Evolutionary conservation across 1,140 invertebrate genomes (phyloP), one percentile per base, ranked within the genome.

Genomic region (Conus ventricosus): DNA sequence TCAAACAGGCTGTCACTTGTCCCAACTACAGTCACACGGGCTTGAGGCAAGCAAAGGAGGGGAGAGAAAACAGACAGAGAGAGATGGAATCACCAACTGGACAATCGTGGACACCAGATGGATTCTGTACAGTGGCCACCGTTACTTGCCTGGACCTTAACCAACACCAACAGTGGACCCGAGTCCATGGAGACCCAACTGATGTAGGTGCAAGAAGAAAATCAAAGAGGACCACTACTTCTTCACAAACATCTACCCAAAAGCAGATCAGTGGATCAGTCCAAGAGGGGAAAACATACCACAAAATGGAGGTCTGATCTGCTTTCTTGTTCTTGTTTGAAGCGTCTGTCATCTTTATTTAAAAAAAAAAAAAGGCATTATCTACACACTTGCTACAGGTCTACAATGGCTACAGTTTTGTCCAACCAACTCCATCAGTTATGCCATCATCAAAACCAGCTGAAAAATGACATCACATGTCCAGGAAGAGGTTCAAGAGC

Each of bases 361-460:
- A 17, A 6, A 71, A 23, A 13, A 63, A 63, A 13, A 63, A 13
- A 63, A 63, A 63, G 20, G 67, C 23, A 71, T 71, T 71, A 71
- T 20, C 67, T 71, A 71, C 67, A 71, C 23, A n/a, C 6, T n/a
- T 71, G 67, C 67, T 71, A 71, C 67, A 71, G 67, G 4, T 20
- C 23, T 71, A n/a, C 17, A n/a, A 7, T 10, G 67, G 67, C 6
- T 71, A n/a, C 11, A 23, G 4, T 71, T n/a, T 71, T 23, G 67
- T 71, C 67, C 17, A 71, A 71, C 17, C 67, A n/a, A 6, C 23
- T 71, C 67, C 11, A n/a, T 20, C 7, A 71, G 67, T 71, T 20
- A 71, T 71, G 67, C 67, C 67, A 71, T 71, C 67, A 71, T 71
- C 67, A 71, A 71, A 71, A 71, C 67, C 67, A 71, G 67, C 67